phyloP scores from a whole-genome alignment of 2,888 invertebrate species.

The Malthinus seriepunctatus region DNA sequence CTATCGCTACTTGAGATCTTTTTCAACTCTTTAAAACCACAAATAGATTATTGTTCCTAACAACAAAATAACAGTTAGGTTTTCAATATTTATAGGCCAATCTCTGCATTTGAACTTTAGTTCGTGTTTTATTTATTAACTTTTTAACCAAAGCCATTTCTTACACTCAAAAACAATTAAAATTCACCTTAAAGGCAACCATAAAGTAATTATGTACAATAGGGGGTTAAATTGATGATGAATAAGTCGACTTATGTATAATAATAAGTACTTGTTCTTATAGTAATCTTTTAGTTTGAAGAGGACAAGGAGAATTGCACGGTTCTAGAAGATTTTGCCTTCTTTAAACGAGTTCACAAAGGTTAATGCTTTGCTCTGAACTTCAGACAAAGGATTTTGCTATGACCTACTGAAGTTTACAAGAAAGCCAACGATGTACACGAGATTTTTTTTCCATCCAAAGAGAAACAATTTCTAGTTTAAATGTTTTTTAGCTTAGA shows the following conservation, averaged over 20 bases:
- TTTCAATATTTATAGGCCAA: slow-evolving; percentile 17
- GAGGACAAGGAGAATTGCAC: slow-evolving; percentile 12
- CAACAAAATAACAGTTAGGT: slow-evolving; percentile 16
- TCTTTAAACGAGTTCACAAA: slow-evolving; percentile 33
- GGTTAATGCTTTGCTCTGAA: slow-evolving; percentile 47
- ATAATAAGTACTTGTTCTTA: background rate
- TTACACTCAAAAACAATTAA: too few relatives aligned
- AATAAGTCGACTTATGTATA: background rate
- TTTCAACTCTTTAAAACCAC: slow-evolving; percentile 15
- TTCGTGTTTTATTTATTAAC: too few relatives aligned
- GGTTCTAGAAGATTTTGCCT: slow-evolving; percentile 23
- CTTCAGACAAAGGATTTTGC: slow-evolving; percentile 41
- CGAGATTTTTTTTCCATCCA: slow-evolving; percentile 21
- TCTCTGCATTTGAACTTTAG: slow-evolving; percentile 16
- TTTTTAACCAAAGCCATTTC: too few relatives aligned
- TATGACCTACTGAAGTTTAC: slow-evolving; percentile 35
- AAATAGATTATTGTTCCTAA: slow-evolving; percentile 14
- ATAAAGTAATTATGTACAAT: too few relatives aligned
- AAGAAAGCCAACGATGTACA: slow-evolving; percentile 28
- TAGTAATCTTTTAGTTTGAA: slow-evolving; percentile 5
- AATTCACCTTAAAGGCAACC: background rate
- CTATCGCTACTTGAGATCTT: slow-evolving; percentile 12
- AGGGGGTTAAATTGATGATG: background rate
- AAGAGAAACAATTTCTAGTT: slow-evolving; percentile 17
- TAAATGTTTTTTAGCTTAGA: background rate